These are phyloP conservation scores for Cryptotermes secundus DNA, from an alignment of 1,140 invertebrate species.

Conservation along the genomic window DNA sequence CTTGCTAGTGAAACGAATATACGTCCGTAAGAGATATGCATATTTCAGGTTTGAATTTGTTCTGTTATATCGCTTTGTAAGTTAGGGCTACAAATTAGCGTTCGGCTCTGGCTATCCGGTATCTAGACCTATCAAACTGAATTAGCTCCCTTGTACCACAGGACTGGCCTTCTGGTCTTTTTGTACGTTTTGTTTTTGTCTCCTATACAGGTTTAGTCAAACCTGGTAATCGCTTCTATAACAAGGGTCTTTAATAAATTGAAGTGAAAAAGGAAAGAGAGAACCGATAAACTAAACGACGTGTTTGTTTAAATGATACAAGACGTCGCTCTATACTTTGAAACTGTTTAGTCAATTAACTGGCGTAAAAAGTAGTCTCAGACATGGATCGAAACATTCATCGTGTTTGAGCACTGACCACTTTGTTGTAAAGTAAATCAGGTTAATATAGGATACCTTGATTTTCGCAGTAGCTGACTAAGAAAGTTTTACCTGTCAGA, in stretches of 20 bases:
- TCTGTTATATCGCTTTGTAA: too few species aligned
- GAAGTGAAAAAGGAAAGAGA: not conserved
- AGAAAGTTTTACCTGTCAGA: too few species aligned
- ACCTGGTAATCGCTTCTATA: not conserved
- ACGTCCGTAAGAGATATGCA: too few species aligned
- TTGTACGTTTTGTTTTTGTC: not conserved
- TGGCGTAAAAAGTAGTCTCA: not conserved
- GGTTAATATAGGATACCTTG: not conserved
- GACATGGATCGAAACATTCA: not conserved
- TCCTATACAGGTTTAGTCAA: not conserved
- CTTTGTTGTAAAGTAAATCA: not conserved
- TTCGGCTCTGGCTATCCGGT: not conserved
- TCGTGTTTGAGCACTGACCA: not conserved
- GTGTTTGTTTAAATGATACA: not conserved
- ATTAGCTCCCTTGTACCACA: not conserved
- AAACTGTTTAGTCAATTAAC: not conserved
- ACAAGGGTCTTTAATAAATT: slow-evolving; percentile 9
- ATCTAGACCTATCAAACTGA: not conserved
- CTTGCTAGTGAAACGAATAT: too few species aligned
- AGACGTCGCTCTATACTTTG: not conserved
- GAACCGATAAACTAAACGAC: not conserved
- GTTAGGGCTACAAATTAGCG: not conserved
- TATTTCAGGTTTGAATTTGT: too few species aligned
- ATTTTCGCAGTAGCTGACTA: too few species aligned
- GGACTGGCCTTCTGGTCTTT: not conserved